Evolutionary conservation across 2,888 invertebrate species (phyloP), one percentile per base, ranked within the genome.

Genomic region (Drosophila cognata): DNA sequence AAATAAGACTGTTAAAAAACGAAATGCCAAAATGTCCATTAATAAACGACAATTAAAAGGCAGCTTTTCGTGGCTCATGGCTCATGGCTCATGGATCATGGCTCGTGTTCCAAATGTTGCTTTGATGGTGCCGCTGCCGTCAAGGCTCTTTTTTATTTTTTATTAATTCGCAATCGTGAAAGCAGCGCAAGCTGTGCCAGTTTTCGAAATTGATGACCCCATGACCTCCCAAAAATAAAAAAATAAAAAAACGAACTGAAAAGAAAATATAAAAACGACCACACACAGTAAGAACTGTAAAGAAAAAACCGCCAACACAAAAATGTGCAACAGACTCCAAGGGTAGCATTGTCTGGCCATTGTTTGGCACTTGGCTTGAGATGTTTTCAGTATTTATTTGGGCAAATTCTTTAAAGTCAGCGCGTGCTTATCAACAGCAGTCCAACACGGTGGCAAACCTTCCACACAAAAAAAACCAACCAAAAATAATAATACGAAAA

Each of bases 131-230:
- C 61, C 56, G 70, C 66, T 62, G 62, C 28, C 57, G 57, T 21
- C 62, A 62, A 57, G 62, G 71, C 43, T 46, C 28, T 10, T 7
- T 52, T 55, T 53, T 65, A 28, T 18, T 38, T 66, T 74, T 63
- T 73, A 67, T 73, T 74, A 74, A 73, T 68, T 68, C 74, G 38
- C 50, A 51, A 67, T 68, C 50, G 52, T 28, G 69, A 48, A 58
- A 62, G 53, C 76, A 71, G 63, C 77, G 61, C 77, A 77, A 77
- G 77, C 70, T 68, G 77, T 67, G 65, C 48, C 71, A 85, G 66
- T 70, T 79, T 78, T 66, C 55, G n/a, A 82, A 85, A 85, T 85
- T 85, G 82, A 82, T 79, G 85, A 82, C 85, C 82, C 71, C 74
- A 55, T 85, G 86, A 85, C 80, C 82, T 85, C 67, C 56, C 55